Percentiles rank a stretch among this genome's conserved stretches.
Conservation (phyloP, 2,797 vertebrate genomes). For the Fringilla coelebs region DNA sequence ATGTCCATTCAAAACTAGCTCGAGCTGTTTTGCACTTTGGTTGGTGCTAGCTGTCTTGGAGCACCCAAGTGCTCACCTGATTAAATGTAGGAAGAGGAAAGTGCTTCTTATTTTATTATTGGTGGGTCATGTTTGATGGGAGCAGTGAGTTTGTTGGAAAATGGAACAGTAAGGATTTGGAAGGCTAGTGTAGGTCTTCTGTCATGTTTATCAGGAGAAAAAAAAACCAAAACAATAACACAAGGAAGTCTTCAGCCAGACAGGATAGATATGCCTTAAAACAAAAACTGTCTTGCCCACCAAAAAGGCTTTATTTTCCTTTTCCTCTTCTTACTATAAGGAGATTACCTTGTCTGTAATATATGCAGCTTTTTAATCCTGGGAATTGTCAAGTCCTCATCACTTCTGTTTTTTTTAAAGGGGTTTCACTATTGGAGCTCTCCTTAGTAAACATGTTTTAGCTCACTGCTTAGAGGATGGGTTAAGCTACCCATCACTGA, state of each 20-base stretch:
- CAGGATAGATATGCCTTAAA: not conserved
- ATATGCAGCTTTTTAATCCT: slow-evolving; percentile 40
- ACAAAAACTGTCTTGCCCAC: not conserved
- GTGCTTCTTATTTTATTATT: not conserved
- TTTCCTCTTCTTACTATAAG: not conserved
- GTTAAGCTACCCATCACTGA: slow-evolving; percentile 38
- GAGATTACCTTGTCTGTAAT: slow-evolving; percentile 35
- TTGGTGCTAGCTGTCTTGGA: not conserved
- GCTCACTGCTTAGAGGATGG: not conserved
- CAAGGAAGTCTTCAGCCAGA: not conserved
- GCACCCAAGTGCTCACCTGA: not conserved
- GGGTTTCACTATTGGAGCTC: not conserved
- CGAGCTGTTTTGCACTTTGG: not conserved
- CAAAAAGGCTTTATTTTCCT: not conserved
- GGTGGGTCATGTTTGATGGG: not conserved
- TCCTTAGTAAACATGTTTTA: not conserved
- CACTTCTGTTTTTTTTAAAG: not conserved
- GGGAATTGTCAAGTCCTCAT: not conserved
- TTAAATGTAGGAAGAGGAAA: not conserved
- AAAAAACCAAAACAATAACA: not conserved
- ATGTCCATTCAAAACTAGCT: not conserved
- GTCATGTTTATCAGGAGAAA: not conserved
- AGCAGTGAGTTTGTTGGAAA: not conserved
- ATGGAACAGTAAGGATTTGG: not conserved
- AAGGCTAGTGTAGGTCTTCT: not conserved